Percentiles rank a stretch among this genome's conserved stretches.
Evolutionary conservation across 2,888 invertebrate species (phyloP).

Genomic region (Leptodirus hochenwartii): DNA sequence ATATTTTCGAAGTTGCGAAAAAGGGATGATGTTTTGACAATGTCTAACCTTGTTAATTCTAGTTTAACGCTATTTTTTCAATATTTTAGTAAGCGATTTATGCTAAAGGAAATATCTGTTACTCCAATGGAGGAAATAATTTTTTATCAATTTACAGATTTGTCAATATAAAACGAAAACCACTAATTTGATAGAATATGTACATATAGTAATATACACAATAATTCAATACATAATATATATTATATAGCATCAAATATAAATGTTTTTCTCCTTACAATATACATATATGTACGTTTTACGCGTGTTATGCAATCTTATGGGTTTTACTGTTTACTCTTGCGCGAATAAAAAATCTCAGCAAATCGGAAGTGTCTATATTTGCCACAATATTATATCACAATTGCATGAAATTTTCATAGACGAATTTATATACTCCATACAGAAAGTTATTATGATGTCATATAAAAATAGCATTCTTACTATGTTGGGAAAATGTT

Average conservation of each 20-base stretch:
- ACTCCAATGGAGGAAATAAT: too few species aligned
- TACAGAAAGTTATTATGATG: slow-evolving; percentile 1
- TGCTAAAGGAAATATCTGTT: too few species aligned
- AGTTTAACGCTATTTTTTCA: too few species aligned
- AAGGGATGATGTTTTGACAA: too few species aligned
- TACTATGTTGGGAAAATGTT: too few species aligned
- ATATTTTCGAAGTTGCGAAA: too few species aligned
- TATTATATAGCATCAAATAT: slow-evolving; percentile 25
- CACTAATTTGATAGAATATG: slow-evolving; percentile 8
- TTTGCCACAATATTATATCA: slow-evolving; percentile 20
- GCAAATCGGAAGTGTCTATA: slow-evolving; percentile 15
- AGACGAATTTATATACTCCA: slow-evolving; percentile 9
- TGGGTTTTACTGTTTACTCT: too few species aligned
- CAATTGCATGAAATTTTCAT: slow-evolving; percentile 25
- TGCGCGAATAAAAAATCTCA: too few species aligned
- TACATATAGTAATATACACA: slow-evolving; percentile 14
- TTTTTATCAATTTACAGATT: too few species aligned
- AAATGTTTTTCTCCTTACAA: slow-evolving; percentile 19
- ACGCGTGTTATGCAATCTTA: slow-evolving; percentile 3
- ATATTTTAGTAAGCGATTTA: too few species aligned
- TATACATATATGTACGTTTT: slow-evolving; percentile 6
- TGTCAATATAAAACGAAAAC: too few species aligned
- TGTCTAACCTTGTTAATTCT: too few species aligned
- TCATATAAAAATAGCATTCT: slow-evolving; percentile 2
- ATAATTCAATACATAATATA: slow-evolving; percentile 20